Evolutionary conservation across 23 tunicate species (phyloP).

Genomic region (Styela clava): DNA sequence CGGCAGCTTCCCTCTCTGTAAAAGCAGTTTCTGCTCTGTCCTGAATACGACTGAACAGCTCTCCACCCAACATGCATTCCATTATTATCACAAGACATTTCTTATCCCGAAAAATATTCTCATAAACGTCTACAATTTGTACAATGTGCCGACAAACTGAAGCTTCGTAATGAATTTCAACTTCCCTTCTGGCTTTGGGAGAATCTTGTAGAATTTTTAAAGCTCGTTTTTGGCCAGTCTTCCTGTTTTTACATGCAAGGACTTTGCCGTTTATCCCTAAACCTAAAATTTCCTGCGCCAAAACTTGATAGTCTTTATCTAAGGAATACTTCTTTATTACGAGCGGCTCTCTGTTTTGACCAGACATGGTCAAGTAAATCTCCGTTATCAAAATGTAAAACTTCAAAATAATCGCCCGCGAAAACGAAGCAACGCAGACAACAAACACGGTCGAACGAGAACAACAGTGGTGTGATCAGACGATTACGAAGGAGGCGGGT

Average conservation of each 20-base stretch:
- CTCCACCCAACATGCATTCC: conserved; percentile 88
- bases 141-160: conserved; percentile 80
- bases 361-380: too few relatives aligned
- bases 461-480: too few relatives aligned
- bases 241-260: conserved; percentile 58
- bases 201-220: conserved; percentile 65
- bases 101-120: conserved; percentile 66
- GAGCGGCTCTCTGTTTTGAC: background rate
- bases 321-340: conserved; percentile 61
- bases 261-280: conserved; percentile 89
- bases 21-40: conserved; percentile 72
- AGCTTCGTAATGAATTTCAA: conserved; percentile 73
- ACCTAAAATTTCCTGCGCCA: conserved; percentile 62
- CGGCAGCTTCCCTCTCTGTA: conserved; percentile 82
- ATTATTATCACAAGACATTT: conserved; percentile 73
- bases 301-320: conserved; percentile 68
- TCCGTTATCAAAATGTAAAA: too few relatives aligned
- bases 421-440: too few relatives aligned
- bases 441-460: too few relatives aligned
- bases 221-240: conserved; percentile 78
- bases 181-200: conserved; percentile 85
- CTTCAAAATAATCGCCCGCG: too few relatives aligned
- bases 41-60: conserved; percentile 62
- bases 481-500: too few relatives aligned
- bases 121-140: conserved; percentile 67